Evolutionary conservation across 2,888 invertebrate genomes (phyloP).

Genomic region (Abrostola triplasia): DNA sequence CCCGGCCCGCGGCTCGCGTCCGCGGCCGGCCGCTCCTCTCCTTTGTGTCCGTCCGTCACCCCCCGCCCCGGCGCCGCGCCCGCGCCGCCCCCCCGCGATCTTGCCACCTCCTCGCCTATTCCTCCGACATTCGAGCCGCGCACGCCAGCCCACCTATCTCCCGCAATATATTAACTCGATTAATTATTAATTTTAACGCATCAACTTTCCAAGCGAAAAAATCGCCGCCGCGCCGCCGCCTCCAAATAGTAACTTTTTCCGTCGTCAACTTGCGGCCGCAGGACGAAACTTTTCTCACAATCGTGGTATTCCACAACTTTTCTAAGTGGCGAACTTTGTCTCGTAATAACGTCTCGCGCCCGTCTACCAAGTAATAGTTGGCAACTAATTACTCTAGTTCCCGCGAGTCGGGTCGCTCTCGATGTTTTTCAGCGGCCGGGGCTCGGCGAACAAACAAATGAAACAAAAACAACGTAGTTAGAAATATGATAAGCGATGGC

Average conservation of each 20-base stretch:
- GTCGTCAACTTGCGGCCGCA: slow-evolving; percentile 33
- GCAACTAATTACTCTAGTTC: slow-evolving; percentile 63
- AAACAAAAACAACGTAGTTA: slow-evolving; percentile 49
- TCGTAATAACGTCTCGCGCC: slow-evolving; percentile 74
- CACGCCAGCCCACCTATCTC: slow-evolving; percentile 78
- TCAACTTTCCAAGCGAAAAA: slow-evolving; percentile 61
- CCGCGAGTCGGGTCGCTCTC: slow-evolving; percentile 48
- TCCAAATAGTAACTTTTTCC: slow-evolving; percentile 61
- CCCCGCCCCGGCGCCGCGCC: slow-evolving; percentile 65
- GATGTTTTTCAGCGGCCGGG: slow-evolving; percentile 53
- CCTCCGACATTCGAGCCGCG: slow-evolving; percentile 63
- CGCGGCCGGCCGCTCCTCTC: slow-evolving; percentile 85
- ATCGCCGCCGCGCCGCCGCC: slow-evolving; percentile 50
- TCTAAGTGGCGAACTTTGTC: slow-evolving; percentile 70
- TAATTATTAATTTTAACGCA: slow-evolving; percentile 77
- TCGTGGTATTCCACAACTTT: slow-evolving; percentile 68
- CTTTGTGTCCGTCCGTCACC: slow-evolving; percentile 86
- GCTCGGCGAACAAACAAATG: slow-evolving; percentile 25
- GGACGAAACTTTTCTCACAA: slow-evolving; percentile 55
- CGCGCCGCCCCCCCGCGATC: slow-evolving; percentile 60
- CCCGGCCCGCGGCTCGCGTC: slow-evolving; percentile 78
- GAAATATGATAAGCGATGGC: slow-evolving; percentile 44
- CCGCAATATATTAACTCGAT: slow-evolving; percentile 79
- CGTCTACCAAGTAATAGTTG: slow-evolving; percentile 71
- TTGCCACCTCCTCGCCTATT: slow-evolving; percentile 69